These are phyloP conservation scores for Micrastur ruficollis DNA, from an alignment of 2,797 vertebrate species.

Conservation along the genomic window DNA sequence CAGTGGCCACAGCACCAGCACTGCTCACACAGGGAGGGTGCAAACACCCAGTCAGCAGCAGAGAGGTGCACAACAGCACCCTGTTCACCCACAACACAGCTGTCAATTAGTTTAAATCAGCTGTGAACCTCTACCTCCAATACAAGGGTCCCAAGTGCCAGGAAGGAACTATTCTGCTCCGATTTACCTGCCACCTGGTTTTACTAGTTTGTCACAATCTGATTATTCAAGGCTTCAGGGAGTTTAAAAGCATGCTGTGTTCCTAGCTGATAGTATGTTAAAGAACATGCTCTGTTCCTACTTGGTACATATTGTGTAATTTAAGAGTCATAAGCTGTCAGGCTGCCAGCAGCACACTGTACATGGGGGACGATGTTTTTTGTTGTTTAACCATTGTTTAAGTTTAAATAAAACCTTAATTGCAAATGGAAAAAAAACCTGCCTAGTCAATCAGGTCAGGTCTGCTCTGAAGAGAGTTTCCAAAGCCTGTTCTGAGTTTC, in stretches of 20 bases:
- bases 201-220: neutral
- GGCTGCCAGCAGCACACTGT: neutral
- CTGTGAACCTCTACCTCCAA: neutral
- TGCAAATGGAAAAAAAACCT: constrained; percentile 23
- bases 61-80: neutral
- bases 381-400: neutral
- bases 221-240: neutral
- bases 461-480: neutral
- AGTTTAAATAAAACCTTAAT: constrained; percentile 33
- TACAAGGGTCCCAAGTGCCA: neutral
- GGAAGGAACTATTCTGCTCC: neutral
- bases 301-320: neutral
- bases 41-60: neutral
- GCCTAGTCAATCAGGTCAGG: neutral
- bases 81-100: neutral
- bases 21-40: neutral
- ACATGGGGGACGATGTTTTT: neutral
- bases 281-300: neutral
- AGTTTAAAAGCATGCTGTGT: neutral
- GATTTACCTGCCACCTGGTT: neutral
- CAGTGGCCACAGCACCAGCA: neutral
- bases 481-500: neutral
- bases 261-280: neutral
- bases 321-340: neutral
- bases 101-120: neutral